These are phyloP conservation scores for Hirudinaria manillensis DNA, from an alignment of 2,888 invertebrate genomes.

Conservation along the genomic window DNA sequence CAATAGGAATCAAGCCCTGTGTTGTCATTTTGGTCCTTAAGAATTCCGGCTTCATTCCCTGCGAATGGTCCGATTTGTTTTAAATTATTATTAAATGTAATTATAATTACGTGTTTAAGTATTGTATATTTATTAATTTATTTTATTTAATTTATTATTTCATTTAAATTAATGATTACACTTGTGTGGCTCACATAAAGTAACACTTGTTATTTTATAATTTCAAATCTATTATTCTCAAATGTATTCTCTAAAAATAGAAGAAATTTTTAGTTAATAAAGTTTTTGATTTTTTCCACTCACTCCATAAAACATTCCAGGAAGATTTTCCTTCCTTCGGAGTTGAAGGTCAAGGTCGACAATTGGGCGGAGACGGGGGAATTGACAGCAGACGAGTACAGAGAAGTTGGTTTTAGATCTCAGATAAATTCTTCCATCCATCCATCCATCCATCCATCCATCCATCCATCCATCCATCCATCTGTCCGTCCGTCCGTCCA, in stretches of 20 bases:
- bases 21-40: slow-evolving; percentile 51
- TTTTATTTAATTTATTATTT: no score
- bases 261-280: no score
- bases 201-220: no score
- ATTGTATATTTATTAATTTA: no score
- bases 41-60: slow-evolving; percentile 50
- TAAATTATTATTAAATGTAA: neutral
- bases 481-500: no score
- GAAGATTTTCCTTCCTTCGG: slow-evolving; percentile 51
- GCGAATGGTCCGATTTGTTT: slow-evolving; percentile 46
- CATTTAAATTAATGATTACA: no score
- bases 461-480: no score
- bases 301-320: slow-evolving; percentile 39
- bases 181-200: no score
- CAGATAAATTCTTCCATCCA: neutral
- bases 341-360: slow-evolving; percentile 52
- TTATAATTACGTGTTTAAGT: neutral
- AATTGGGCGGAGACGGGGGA: slow-evolving; percentile 55
- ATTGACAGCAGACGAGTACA: slow-evolving; percentile 51
- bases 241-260: no score
- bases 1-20: slow-evolving; percentile 49
- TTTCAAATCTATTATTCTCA: no score
- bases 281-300: no score
- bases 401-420: slow-evolving; percentile 44
- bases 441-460: no score